phyloP scores from a whole-genome alignment of 2,113 vertebrate species.

The Hirundichthys speculiger region DNA sequence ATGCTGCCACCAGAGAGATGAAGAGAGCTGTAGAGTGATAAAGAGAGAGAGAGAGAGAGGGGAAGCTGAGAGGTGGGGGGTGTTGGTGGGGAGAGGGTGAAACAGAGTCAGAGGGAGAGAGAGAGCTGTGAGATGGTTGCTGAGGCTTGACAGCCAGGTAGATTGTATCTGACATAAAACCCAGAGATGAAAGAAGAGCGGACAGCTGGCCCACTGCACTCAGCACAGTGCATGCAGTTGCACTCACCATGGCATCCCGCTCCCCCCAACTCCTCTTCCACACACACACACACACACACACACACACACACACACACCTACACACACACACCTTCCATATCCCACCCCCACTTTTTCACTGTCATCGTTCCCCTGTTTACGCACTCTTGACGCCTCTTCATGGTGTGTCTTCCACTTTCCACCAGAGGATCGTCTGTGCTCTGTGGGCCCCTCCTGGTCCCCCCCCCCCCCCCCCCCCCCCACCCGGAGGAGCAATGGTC shows the following conservation, averaged over 20 bases:
- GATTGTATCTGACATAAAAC: constrained; percentile 75
- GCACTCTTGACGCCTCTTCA: constrained; percentile 41
- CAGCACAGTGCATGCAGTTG: constrained; percentile 70
- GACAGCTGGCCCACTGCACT: constrained; percentile 80
- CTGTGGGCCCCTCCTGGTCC: constrained; percentile 18
- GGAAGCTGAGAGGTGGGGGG: not conserved
- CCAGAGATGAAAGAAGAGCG: constrained; percentile 80
- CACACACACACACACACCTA: too few species aligned
- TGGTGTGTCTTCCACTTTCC: constrained; percentile 47
- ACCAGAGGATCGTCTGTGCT: constrained; percentile 36
- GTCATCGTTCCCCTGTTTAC: constrained; percentile 48
- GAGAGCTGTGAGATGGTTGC: constrained; percentile 59
- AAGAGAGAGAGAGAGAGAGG: constrained; percentile 17
- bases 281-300: too few species aligned
- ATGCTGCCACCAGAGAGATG: constrained; percentile 54
- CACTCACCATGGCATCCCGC: constrained; percentile 79
- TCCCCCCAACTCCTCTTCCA: constrained; percentile 2
- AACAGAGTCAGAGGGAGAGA: constrained; percentile 29
- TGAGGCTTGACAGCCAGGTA: constrained; percentile 75
- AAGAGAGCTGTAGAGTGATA: constrained; percentile 19
- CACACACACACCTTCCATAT: not conserved
- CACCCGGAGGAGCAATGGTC: constrained; percentile 31
- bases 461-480: constrained; percentile 5
- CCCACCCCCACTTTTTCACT: not conserved
- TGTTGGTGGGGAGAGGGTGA: constrained; percentile 15